Evolutionary conservation across 23 tunicate genomes (phyloP).

Genomic region (Halocynthia aurantium): DNA sequence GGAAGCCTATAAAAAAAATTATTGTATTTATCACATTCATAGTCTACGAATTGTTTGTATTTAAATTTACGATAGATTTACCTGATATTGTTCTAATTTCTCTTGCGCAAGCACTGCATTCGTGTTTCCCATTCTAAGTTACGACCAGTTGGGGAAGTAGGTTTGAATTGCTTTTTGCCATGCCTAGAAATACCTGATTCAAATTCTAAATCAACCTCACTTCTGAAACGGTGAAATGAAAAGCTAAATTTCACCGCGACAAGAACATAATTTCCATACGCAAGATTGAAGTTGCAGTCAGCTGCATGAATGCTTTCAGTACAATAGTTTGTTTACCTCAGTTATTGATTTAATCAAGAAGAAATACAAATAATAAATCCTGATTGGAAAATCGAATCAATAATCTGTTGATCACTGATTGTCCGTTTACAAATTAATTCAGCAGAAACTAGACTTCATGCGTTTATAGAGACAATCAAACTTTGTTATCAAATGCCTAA

Average conservation of each 20-base stretch:
- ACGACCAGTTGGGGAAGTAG: not conserved
- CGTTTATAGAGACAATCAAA: too few relatives aligned
- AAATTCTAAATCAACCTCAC: not conserved
- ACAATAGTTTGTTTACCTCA: too few relatives aligned
- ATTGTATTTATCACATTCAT: not conserved
- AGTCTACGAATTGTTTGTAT: not conserved
- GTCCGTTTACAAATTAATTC: too few relatives aligned
- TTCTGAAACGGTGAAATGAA: not conserved
- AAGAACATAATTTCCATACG: too few relatives aligned
- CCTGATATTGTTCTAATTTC: conserved; percentile 67
- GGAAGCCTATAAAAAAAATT: conserved; percentile 23
- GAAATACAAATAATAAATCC: too few relatives aligned
- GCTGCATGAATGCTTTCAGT: too few relatives aligned
- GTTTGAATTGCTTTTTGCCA: not conserved
- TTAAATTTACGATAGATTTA: not conserved
- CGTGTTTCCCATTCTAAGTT: conserved; percentile 51
- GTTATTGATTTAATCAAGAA: too few relatives aligned
- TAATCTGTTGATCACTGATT: too few relatives aligned
- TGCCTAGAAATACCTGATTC: not conserved
- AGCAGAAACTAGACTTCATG: too few relatives aligned
- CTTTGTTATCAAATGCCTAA: too few relatives aligned
- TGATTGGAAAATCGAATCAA: too few relatives aligned
- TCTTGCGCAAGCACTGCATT: conserved; percentile 39
- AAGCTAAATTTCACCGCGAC: not conserved
- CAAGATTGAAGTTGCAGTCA: too few relatives aligned